Conservation (phyloP, 1,140 invertebrate genomes). For the Diorhabda carinulata region DNA sequence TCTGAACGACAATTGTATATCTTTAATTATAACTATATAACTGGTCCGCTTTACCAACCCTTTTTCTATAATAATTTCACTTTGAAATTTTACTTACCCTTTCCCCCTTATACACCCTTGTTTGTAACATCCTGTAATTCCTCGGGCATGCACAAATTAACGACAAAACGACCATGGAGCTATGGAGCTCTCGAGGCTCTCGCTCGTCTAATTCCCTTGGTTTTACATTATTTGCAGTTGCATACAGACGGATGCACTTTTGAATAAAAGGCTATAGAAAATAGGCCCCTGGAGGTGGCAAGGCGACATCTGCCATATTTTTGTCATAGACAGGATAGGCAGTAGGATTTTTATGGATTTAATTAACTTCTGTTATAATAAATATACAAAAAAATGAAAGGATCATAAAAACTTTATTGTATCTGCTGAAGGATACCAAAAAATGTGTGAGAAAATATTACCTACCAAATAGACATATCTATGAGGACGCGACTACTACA, state of each 20-base stretch:
- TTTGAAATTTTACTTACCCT: background rate
- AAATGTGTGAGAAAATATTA: too few species aligned
- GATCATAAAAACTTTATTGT: too few species aligned
- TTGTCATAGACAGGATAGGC: background rate
- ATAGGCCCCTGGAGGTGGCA: background rate
- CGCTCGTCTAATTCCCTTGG: conserved; percentile 12
- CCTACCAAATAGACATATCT: too few species aligned
- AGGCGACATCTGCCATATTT: conserved; percentile 1
- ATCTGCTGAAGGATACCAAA: too few species aligned
- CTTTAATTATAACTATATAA: too few species aligned
- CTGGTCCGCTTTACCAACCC: too few species aligned
- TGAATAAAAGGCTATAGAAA: conserved; percentile 8
- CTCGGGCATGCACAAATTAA: background rate
- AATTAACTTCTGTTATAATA: too few species aligned
- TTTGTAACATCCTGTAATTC: conserved; percentile 2
- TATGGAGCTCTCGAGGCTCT: background rate
- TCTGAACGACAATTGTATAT: too few species aligned
- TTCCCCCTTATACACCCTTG: background rate
- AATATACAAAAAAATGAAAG: too few species aligned
- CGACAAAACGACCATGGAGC: background rate
- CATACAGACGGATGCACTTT: conserved; percentile 15
- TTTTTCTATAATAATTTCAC: too few species aligned
- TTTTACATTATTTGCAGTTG: conserved; percentile 18
- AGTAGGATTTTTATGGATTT: too few species aligned
- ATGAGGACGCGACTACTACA: too few species aligned